Conservation (phyloP, 2,888 invertebrate species). For the Cotesia congregata region DNA sequence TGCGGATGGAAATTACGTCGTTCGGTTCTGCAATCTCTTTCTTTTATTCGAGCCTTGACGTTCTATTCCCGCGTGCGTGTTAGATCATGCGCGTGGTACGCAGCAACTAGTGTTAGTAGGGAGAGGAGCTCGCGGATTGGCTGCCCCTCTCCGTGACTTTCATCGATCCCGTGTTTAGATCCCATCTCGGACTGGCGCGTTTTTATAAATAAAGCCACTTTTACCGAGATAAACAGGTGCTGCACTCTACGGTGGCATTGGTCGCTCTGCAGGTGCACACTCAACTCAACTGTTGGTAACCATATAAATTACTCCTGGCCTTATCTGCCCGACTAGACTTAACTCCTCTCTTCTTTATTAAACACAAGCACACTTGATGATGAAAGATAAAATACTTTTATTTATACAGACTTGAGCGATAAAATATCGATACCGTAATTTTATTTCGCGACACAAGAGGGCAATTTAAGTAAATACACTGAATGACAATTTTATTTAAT, state of each 20-base stretch:
- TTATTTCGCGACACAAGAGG: constrained; percentile 27
- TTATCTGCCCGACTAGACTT: background rate
- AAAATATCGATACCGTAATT: constrained; percentile 9
- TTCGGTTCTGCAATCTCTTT: constrained; percentile 25
- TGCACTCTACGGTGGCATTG: constrained; percentile 54
- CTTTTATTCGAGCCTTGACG: constrained; percentile 65
- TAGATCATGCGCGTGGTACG: constrained; percentile 46
- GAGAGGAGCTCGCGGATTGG: background rate
- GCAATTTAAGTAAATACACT: constrained; percentile 25
- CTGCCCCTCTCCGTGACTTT: constrained; percentile 19
- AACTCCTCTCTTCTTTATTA: background rate
- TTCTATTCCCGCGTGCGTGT: constrained; percentile 46
- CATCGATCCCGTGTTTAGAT: background rate
- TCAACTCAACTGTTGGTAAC: constrained; percentile 54
- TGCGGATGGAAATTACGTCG: constrained; percentile 58
- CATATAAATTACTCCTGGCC: background rate
- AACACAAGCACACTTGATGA: background rate
- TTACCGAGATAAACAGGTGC: constrained; percentile 54
- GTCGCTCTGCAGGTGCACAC: constrained; percentile 24
- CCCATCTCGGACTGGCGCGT: constrained; percentile 28
- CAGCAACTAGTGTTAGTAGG: background rate
- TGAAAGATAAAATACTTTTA: background rate
- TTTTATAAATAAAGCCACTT: constrained; percentile 18
- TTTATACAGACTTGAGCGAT: background rate
- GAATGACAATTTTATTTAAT: no score